These are phyloP conservation scores for Pampusana beccarii DNA, from an alignment of 2,113 vertebrate genomes.

Conservation along the genomic window DNA sequence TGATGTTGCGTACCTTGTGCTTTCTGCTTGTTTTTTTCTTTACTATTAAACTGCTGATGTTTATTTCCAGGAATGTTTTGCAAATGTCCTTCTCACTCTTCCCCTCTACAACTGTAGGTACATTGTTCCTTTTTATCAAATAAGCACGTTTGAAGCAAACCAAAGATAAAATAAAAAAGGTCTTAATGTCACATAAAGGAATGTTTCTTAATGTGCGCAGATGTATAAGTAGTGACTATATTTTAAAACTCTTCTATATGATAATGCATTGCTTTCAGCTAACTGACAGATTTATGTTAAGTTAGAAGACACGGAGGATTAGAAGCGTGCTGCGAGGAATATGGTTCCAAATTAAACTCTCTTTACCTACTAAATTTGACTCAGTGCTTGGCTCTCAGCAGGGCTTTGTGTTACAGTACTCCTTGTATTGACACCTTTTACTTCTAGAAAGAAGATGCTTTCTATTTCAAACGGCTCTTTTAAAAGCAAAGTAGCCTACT, in stretches of 20 bases:
- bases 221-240: constrained; percentile 69
- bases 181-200: constrained; percentile 77
- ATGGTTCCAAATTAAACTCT: constrained; percentile 42
- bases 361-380: constrained; percentile 25
- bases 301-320: constrained; percentile 77
- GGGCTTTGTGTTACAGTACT: constrained; percentile 55
- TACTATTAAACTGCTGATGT: constrained; percentile 88
- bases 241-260: constrained; percentile 63
- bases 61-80: constrained; percentile 92
- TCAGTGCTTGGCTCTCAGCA: constrained; percentile 60
- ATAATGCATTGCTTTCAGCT: constrained; percentile 75
- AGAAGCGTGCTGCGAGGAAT: constrained; percentile 39
- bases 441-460: constrained; percentile 57
- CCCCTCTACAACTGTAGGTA: constrained; percentile 94
- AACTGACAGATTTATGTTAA: constrained; percentile 81
- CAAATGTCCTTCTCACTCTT: constrained; percentile 89
- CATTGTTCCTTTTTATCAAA: constrained; percentile 90
- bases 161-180: constrained; percentile 69
- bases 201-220: constrained; percentile 67
- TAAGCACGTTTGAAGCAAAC: constrained; percentile 82
- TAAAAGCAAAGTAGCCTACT: constrained; percentile 57
- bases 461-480: constrained; percentile 34
- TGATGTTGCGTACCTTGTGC: constrained; percentile 65
- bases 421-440: constrained; percentile 33
- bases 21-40: constrained; percentile 75